Evolutionary conservation across 2,797 vertebrate genomes (phyloP).

Genomic region (Trichosurus vulpecula): DNA sequence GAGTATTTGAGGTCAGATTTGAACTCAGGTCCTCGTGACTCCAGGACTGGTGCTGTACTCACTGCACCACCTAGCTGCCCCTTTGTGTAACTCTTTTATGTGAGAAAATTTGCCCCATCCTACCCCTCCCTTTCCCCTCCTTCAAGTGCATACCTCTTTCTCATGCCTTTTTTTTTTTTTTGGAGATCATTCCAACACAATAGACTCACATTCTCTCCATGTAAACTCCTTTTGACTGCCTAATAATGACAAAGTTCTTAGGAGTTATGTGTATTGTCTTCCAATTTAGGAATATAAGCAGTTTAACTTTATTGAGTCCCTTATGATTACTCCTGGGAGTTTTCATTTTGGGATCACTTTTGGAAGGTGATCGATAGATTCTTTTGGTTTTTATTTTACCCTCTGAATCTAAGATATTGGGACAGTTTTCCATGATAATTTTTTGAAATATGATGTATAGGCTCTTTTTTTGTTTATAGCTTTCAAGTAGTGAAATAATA

Average conservation of each 20-base stretch:
- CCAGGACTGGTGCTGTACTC: too few relatives aligned
- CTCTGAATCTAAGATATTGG: background rate
- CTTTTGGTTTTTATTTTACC: background rate
- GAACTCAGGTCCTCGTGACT: too few relatives aligned
- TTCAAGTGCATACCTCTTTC: background rate
- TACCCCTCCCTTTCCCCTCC: background rate
- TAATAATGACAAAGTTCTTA: background rate
- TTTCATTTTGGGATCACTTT: background rate
- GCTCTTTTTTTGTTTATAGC: background rate
- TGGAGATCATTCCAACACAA: background rate
- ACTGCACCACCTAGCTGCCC: too few relatives aligned
- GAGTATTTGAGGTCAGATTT: too few relatives aligned
- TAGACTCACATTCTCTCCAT: background rate
- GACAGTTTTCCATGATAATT: background rate
- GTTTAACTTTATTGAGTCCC: background rate
- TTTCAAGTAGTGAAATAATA: background rate
- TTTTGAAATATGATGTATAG: background rate
- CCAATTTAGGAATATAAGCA: background rate
- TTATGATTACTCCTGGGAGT: background rate
- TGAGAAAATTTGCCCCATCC: background rate
- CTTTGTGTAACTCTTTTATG: background rate
- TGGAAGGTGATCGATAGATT: background rate
- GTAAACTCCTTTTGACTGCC: background rate
- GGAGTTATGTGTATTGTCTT: background rate
- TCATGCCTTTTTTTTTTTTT: background rate